Evolutionary conservation across 2,888 invertebrate genomes (phyloP), one percentile per base, ranked within the genome.

Genomic region (Cabera pusaria): DNA sequence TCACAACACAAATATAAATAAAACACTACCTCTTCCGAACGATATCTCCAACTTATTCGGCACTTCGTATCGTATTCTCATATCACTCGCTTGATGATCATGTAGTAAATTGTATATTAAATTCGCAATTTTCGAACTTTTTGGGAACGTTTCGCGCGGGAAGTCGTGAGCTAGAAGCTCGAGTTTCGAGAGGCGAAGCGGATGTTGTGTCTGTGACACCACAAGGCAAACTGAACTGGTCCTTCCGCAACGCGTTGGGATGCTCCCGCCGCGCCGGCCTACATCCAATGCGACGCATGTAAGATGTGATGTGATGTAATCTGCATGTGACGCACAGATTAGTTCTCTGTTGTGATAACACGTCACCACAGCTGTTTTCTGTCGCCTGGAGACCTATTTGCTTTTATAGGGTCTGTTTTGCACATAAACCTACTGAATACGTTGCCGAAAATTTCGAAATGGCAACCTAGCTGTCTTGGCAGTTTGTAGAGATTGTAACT

Each of bases 31-130:
- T 79, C 78, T 74, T 61, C 83, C 83, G 52, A 88, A 86, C 57
- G 74, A 69, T 59, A 88, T 87, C 80, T 88, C 88, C 86, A 88
- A 84, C 63, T 81, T 87, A 62, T 88, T 88, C 42, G 88, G 88
- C 74, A 86, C 88, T 70, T 88, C 87, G 59, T 84, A 88, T 39
- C 86, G 74, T 71, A 88, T 88, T 75, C 70, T 79, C 88, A 88
- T 86, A 73, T 76, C 83, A 82, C 78, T 71, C 33, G 59, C 55
- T 63, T 54, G 35, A 27, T 6, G 62, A 59, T 64, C 43, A 55
- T 42, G 21, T 18, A 42, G 29, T 31, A 42, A 42, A 36, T 21
- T 42, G 6, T 33, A 23, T 24, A 42, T 25, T 11, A 42, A 42
- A 18, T 42, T 31, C 14, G 35, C 41, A 42, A 42, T 42, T 42